Base-by-base conservation (phyloP, 2,113 vertebrate genomes). In the Entelurus aequoreus region DNA sequence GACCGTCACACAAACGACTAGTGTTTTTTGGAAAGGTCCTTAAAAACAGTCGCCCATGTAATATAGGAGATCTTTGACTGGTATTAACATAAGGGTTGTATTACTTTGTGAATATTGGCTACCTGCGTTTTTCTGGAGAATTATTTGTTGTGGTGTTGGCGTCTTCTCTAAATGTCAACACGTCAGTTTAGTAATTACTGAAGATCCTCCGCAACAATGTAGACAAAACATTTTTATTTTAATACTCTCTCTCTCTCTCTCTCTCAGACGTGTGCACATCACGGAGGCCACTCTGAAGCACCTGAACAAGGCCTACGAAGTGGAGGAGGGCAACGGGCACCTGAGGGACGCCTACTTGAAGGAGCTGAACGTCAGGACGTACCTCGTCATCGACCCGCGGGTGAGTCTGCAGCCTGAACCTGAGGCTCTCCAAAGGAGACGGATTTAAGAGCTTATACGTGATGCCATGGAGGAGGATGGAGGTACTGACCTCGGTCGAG, bases 281-380 rank as follows among this genome's bases (percentile, higher is more conserved):
- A 98, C 97, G 1, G 95, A 98, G 79, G 94, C 96, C 0, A 99
- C 97, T 0, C 84, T 98, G 73, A 97, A 92, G 65, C 95, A 98
- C 83, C 85, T 99, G 52, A 95, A 94, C 87, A 94, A 93, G 82
- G 94, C 94, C 0, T 99, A 98, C 0, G 94, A 94, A 74, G 97
- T 99, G 66, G 97, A 99, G 77, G 95, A 98, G 0, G 97, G 96
- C 10, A 89, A 94, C 0, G 97, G 97, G 48, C 91, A 94, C 61
- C 86, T 92, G 57, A 90, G 96, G 36, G 95, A 98, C 78, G 75
- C 91, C 19, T 98, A 97, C 84, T 91, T 99, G 21, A 94, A 92
- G 67, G 93, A 97, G 81, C 93, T 94, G 86, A 94, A 93, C 58
- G 84, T 97, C 74, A 91, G 65, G 42, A 98, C 95, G 1, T 96